These are phyloP conservation scores for Chanos chanos DNA, from an alignment of 2,797 vertebrate genomes.

Conservation along the genomic window DNA sequence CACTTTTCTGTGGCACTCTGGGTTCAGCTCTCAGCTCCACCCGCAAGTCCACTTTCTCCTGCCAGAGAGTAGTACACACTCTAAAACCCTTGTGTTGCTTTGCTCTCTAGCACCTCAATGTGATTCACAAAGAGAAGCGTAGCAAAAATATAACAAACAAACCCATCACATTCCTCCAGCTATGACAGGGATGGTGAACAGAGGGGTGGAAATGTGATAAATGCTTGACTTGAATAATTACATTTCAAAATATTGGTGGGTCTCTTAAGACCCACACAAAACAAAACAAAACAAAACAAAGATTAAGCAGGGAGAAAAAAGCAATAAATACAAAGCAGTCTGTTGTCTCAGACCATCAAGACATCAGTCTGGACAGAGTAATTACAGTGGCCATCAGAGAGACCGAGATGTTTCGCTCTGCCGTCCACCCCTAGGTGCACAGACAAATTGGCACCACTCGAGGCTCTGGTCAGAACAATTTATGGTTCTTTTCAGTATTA, in stretches of 20 bases:
- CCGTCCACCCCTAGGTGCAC: constrained; percentile 27
- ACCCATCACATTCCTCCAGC: too few species aligned
- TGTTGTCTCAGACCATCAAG: constrained; percentile 5
- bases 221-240: too few species aligned
- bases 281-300: not conserved
- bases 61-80: too few species aligned
- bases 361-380: constrained; percentile 15
- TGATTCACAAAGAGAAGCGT: too few species aligned
- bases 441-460: constrained; percentile 40
- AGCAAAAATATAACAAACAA: too few species aligned
- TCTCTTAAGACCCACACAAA: not conserved
- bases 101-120: too few species aligned
- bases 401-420: constrained; percentile 23
- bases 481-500: constrained; percentile 37
- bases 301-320: constrained; percentile 6
- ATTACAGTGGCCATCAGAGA: constrained; percentile 25
- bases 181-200: too few species aligned
- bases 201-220: too few species aligned
- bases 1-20: constrained; percentile 39
- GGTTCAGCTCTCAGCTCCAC: constrained; percentile 12
- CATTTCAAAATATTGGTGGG: too few species aligned
- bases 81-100: too few species aligned
- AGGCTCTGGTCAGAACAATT: constrained; percentile 32
- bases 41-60: too few species aligned
- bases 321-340: constrained; percentile 16